These are phyloP conservation scores for Cygnus buccinator DNA, from an alignment of 2,113 vertebrate species.

Conservation along the genomic window DNA sequence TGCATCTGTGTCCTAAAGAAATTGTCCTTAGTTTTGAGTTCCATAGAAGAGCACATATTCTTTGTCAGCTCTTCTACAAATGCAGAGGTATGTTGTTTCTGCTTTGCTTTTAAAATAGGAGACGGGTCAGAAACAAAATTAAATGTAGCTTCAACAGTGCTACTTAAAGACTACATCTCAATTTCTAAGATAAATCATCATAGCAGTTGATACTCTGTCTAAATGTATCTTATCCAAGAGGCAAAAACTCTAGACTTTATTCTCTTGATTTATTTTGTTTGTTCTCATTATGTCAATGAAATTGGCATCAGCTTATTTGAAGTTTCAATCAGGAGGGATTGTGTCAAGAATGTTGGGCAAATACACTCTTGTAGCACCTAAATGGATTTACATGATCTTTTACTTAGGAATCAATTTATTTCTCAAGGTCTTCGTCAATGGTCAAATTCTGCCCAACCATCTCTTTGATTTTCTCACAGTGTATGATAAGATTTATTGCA, in stretches of 20 bases:
- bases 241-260: neutral
- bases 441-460: neutral
- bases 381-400: neutral
- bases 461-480: neutral
- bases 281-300: conserved; percentile 65
- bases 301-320: conserved; percentile 40
- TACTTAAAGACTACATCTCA: conserved; percentile 5
- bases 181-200: conserved; percentile 29
- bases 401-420: neutral
- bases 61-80: neutral
- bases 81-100: neutral
- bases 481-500: neutral
- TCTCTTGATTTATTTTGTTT: conserved; percentile 52
- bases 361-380: neutral
- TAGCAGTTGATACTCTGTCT: conserved; percentile 20
- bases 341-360: neutral
- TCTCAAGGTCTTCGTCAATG: neutral
- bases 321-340: neutral
- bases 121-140: neutral
- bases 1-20: neutral
- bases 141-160: neutral
- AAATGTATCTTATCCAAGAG: conserved; percentile 35
- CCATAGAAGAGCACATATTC: neutral
- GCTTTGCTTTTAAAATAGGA: neutral
- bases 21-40: neutral